A percentile compares a stretch with the other conserved stretches of the same genome.
phyloP scores from a whole-genome alignment of 2,797 vertebrate genomes.

The Emydoidea blandingii region DNA sequence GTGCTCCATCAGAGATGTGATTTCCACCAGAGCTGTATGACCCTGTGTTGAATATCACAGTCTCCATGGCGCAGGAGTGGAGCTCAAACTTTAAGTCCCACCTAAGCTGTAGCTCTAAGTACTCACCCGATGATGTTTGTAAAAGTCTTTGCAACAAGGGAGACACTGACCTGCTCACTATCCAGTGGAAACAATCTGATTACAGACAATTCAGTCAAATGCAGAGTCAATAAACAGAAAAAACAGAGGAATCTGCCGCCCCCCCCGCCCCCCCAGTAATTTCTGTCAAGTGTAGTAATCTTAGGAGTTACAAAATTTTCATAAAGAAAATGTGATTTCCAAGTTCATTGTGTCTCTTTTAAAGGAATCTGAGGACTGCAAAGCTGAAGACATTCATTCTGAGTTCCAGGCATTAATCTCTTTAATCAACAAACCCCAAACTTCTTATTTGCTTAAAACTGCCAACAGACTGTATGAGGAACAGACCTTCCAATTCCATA shows the following conservation, averaged over 20 bases:
- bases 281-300: not conserved
- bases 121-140: not conserved
- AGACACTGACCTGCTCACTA: not conserved
- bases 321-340: not conserved
- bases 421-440: slow-evolving; percentile 38
- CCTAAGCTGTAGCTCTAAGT: not conserved
- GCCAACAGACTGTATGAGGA: slow-evolving; percentile 59
- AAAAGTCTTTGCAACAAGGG: not conserved
- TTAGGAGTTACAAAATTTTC: not conserved
- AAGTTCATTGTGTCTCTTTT: not conserved
- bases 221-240: not conserved
- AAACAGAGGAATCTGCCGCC: not conserved
- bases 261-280: not conserved
- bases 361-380: slow-evolving; percentile 8
- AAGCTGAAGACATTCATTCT: slow-evolving; percentile 39
- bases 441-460: slow-evolving; percentile 48
- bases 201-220: not conserved
- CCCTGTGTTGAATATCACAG: not conserved
- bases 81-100: not conserved
- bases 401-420: slow-evolving; percentile 50
- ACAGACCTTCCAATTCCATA: slow-evolving; percentile 40
- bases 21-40: not conserved
- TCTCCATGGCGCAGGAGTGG: not conserved
- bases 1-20: not conserved
- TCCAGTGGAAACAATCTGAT: not conserved